A percentile compares a stretch with the other conserved stretches of the same genome.
phyloP scores from a whole-genome alignment of 2,113 vertebrate genomes.

The Cryptomyrus ogoouensis region DNA sequence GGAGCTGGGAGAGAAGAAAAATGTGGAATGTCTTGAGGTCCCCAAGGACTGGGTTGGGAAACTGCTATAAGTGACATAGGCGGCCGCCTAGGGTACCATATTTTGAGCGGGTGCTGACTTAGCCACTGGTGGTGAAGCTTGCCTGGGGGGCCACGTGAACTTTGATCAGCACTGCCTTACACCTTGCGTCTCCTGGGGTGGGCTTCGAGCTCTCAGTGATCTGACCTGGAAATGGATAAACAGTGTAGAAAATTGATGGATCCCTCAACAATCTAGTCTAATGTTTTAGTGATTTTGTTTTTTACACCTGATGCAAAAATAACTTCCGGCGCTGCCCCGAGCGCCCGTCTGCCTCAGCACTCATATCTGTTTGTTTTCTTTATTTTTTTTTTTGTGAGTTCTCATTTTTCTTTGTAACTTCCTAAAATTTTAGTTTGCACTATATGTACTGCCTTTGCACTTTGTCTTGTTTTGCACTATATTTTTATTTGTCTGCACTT shows the following conservation, averaged over 20 bases:
- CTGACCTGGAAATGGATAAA: neutral
- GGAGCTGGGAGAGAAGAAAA: neutral
- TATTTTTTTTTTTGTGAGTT: neutral
- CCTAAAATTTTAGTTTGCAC: neutral
- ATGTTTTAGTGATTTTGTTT: neutral
- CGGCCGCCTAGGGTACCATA: neutral
- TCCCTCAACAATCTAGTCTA: neutral
- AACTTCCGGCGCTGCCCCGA: neutral
- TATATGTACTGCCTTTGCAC: neutral
- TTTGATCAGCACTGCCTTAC: neutral
- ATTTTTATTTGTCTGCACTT: neutral
- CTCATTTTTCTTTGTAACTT: neutral
- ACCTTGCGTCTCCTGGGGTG: neutral
- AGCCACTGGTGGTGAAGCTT: neutral
- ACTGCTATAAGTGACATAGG: neutral
- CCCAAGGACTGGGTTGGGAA: neutral
- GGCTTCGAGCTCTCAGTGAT: neutral
- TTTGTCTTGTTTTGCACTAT: neutral
- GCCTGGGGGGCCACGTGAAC: neutral
- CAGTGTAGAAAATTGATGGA: neutral
- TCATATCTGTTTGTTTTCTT: neutral
- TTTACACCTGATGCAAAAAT: neutral
- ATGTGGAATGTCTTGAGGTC: neutral
- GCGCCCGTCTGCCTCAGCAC: neutral
- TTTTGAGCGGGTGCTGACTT: neutral